A percentile compares a stretch with the other conserved stretches of the same genome.
phyloP scores from a whole-genome alignment of 2,888 invertebrate species.

The Rhaphigaster nebulosa region DNA sequence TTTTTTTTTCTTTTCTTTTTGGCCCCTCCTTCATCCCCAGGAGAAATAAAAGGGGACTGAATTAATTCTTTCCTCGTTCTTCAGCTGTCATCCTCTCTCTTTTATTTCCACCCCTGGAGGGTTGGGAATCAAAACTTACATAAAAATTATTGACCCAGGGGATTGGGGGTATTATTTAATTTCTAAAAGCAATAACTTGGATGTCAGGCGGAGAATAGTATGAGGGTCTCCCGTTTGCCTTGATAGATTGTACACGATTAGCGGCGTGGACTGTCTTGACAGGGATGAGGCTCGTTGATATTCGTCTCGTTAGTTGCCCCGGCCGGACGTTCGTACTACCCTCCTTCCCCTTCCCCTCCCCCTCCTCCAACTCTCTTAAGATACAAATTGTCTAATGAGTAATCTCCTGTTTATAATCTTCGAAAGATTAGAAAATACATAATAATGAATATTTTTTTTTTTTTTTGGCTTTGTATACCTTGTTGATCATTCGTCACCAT shows the following conservation, averaged over 20 bases:
- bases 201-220: not conserved
- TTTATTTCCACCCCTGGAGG: slow-evolving; percentile 28
- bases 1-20: not conserved
- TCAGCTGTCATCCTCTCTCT: slow-evolving; percentile 43
- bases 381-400: too few species aligned
- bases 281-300: not conserved
- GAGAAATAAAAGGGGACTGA: slow-evolving; percentile 49
- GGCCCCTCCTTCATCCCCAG: slow-evolving; percentile 21
- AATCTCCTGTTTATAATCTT: too few species aligned
- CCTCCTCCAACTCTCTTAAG: too few species aligned
- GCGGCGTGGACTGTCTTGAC: not conserved
- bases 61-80: slow-evolving; percentile 46
- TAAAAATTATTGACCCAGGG: slow-evolving; percentile 26
- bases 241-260: not conserved
- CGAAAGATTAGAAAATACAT: too few species aligned
- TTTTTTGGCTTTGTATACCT: too few species aligned
- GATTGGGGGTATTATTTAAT: slow-evolving; percentile 31
- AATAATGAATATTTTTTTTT: too few species aligned
- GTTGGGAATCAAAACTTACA: slow-evolving; percentile 34
- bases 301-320: not conserved
- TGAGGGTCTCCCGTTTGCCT: not conserved
- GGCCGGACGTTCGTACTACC: not conserved
- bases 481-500: too few species aligned
- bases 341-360: too few species aligned
- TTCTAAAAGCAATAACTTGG: slow-evolving; percentile 13